Evolutionary conservation across 2,113 vertebrate genomes (phyloP), one percentile per base, ranked within the genome.

Genomic region (Anolis carolinensis): DNA sequence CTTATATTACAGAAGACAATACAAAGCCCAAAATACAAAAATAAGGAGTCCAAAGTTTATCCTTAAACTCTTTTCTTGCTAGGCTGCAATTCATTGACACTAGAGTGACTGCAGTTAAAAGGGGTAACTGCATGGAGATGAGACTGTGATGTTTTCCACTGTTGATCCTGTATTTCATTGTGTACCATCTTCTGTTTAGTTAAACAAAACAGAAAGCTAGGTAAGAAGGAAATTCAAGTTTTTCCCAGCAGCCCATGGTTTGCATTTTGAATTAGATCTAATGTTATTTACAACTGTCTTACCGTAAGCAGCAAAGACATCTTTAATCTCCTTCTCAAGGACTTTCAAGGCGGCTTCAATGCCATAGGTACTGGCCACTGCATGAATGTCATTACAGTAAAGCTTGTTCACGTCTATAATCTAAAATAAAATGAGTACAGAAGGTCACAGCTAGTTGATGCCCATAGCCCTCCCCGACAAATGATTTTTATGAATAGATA

Each of bases 231-330:
- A 32, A 82, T 80, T 0, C 34, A 79, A 5, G 70, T 77, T 89
- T 89, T n/a, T 25, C 27, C 71, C 14, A 50, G 80, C 52, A 36
- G 52, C 11, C 34, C n/a, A 30, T 18, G 9, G 1, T 50, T 89
- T 76, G 62, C n/a, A 63, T 16, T 32, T 36, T 30, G 44, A 32
- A 5, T 39, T 32, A 50, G 36, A 20, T 73, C 36, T 32, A 63
- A 77, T 27, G 18, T 7, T 44, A 16, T 1, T 59, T 82, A 78
- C 65, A 71, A 2, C 7, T 81, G 13, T 79, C 90, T 89, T 96
- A 99, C 99, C 99, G 5, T 99, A 99, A 44, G 99, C 99, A 1
- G 98, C 98, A 92, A 99, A 99, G 59, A 99, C 98, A n/a, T 99
- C 98, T 94, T 98, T 99, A 92, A 99, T 99, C 94, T 99, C 99